phyloP scores from a whole-genome alignment of 1,140 invertebrate species.

The Venustaconcha ellipsiformis region DNA sequence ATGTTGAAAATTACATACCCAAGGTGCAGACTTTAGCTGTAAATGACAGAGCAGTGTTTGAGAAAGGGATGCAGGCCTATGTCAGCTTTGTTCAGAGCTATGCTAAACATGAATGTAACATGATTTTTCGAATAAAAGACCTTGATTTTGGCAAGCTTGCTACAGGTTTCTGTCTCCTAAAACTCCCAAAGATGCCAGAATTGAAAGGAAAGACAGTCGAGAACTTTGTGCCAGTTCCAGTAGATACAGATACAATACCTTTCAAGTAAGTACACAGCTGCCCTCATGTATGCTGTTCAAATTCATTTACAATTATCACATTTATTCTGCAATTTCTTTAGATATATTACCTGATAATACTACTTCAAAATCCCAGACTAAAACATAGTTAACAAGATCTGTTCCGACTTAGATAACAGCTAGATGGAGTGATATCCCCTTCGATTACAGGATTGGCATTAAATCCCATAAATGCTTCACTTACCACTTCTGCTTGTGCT shows the following conservation, averaged over 20 bases:
- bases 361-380: no score
- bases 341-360: no score
- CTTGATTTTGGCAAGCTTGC: conserved; percentile 89
- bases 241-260: conserved; percentile 82
- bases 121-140: conserved; percentile 91
- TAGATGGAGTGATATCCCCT: no score
- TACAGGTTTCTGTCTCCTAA: conserved; percentile 88
- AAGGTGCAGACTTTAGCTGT: conserved; percentile 48
- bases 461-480: no score
- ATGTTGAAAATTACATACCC: conserved; percentile 43
- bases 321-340: no score
- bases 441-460: no score
- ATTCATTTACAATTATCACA: no score
- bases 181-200: conserved; percentile 96
- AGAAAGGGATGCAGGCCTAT: conserved; percentile 92
- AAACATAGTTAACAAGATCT: no score
- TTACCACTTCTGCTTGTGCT: no score
- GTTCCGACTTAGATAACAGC: no score
- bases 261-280: conserved; percentile 74
- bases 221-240: conserved; percentile 77
- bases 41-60: conserved; percentile 77
- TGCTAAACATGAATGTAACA: conserved; percentile 94
- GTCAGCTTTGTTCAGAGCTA: conserved; percentile 96
- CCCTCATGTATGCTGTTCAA: no score
- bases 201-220: conserved; percentile 74